Evolutionary conservation across 2,113 vertebrate genomes (phyloP).

Genomic region (Heterocephalus glaber): DNA sequence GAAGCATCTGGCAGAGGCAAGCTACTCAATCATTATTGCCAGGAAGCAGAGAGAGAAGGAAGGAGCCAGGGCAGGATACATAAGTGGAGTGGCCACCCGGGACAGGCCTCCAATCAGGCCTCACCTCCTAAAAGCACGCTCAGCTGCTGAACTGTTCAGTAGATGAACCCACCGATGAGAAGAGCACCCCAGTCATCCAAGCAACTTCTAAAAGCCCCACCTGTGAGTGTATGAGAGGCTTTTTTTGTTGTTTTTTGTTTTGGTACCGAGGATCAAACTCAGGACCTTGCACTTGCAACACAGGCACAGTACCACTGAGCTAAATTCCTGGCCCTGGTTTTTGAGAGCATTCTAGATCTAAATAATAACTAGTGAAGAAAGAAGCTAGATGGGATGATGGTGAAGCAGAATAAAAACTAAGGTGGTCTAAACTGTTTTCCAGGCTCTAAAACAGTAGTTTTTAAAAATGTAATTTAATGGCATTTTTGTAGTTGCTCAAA

Average conservation of each 20-base stretch:
- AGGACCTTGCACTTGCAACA: no score
- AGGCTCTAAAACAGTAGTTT: conserved; percentile 87
- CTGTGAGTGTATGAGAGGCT: neutral
- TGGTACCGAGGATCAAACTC: no score
- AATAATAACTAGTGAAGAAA: conserved; percentile 76
- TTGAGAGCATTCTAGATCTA: neutral
- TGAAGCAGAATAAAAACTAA: conserved; percentile 82
- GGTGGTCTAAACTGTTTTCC: conserved; percentile 82
- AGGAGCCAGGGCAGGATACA: neutral
- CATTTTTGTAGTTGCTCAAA: conserved; percentile 86
- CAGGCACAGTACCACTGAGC: no score
- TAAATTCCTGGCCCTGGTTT: no score
- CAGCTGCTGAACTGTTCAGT: neutral
- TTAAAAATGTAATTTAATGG: conserved; percentile 79
- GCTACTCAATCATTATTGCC: neutral
- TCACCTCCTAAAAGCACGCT: no score
- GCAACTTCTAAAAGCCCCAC: neutral
- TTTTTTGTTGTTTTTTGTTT: no score
- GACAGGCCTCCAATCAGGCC: neutral
- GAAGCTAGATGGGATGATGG: conserved; percentile 83
- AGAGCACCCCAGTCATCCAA: neutral
- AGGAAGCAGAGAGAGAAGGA: neutral
- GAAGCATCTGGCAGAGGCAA: neutral
- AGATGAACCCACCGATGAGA: neutral
- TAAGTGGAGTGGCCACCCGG: neutral